Conservation (phyloP, 2,888 invertebrate genomes). For the Theretra japonica region DNA sequence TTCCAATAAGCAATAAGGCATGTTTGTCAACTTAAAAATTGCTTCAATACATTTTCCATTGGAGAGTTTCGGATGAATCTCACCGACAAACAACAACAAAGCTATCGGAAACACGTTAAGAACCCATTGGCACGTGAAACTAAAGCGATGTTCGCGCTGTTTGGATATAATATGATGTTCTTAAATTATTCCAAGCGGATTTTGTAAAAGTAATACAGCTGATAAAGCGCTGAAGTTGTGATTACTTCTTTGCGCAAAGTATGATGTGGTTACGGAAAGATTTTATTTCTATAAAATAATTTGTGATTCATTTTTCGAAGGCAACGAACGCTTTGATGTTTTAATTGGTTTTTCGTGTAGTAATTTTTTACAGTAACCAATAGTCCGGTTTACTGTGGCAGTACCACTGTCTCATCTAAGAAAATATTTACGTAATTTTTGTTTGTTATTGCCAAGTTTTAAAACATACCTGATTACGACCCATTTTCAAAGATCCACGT, state of each 20-base stretch:
- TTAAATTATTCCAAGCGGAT: neutral
- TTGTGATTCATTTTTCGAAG: too few species aligned
- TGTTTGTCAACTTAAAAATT: neutral
- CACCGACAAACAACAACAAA: conserved; percentile 26
- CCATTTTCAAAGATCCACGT: too few species aligned
- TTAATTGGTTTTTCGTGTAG: too few species aligned
- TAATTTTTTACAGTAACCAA: too few species aligned
- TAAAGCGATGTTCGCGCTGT: conserved; percentile 22
- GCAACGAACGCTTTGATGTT: too few species aligned
- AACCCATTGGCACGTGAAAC: conserved; percentile 36
- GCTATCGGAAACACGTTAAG: conserved; percentile 42
- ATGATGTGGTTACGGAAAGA: neutral
- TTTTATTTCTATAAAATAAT: too few species aligned
- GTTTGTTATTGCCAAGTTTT: too few species aligned
- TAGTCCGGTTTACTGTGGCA: too few species aligned
- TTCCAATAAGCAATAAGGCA: too few species aligned
- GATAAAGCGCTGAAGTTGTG: conserved; percentile 19
- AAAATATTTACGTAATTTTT: too few species aligned
- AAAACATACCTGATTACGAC: too few species aligned
- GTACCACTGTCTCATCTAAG: too few species aligned
- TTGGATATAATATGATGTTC: neutral
- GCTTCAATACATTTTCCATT: conserved; percentile 4
- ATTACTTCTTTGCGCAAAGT: neutral
- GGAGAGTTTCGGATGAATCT: conserved; percentile 25
- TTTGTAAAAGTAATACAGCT: neutral